Base-by-base conservation (phyloP, 2,888 invertebrate species). In the Homarus gammarus region DNA sequence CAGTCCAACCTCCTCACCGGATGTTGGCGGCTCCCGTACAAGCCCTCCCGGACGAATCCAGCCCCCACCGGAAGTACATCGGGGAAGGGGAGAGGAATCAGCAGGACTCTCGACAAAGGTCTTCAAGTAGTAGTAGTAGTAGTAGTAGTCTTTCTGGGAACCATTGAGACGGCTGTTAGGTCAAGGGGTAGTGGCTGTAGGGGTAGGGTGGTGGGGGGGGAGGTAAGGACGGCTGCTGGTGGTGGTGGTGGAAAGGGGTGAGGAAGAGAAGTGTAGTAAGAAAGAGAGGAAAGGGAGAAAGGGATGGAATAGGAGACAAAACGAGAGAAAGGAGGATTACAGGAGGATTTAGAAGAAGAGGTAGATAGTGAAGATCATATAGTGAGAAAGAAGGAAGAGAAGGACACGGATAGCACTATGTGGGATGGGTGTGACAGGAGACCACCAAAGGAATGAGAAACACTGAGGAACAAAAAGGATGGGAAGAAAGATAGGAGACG, bases 71-170 rank as follows among this genome's bases (percentile, higher is more conserved):
- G 33, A 56, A 51, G 33, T 22, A 78, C 15, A 56, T 27, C 38
- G 49, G 75, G 31, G 27, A 44, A n/a, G 44, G 64, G 6, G 70
- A 36, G 8, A 27, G 77, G 77, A 78, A 75, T 31, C 49, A 77
- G 77, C 33, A 51, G 77, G 27, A 33, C 22, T 51, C 27, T 22
- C 22, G 49, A 78, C 51, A 49, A 33, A 78, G 77, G 77, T 33
- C 49, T 31, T 40, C 44, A 22, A 15, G 3, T n/a, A n/a, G n/a
- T n/a, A n/a, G n/a, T n/a, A n/a, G n/a, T 56, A 15, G 3, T 51
- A 36, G 77, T n/a, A 38, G 75, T 5, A 31, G 18, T 49, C 18
- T 31, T 38, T 12, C 49, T 22, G 51, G 75, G 75, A 75, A 73
- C 40, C n/a, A 73, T 15, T 49, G 33, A 12, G 40, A 49, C 8